phyloP scores from a whole-genome alignment of 2,113 vertebrate species.

The Bostrychus sinensis region DNA sequence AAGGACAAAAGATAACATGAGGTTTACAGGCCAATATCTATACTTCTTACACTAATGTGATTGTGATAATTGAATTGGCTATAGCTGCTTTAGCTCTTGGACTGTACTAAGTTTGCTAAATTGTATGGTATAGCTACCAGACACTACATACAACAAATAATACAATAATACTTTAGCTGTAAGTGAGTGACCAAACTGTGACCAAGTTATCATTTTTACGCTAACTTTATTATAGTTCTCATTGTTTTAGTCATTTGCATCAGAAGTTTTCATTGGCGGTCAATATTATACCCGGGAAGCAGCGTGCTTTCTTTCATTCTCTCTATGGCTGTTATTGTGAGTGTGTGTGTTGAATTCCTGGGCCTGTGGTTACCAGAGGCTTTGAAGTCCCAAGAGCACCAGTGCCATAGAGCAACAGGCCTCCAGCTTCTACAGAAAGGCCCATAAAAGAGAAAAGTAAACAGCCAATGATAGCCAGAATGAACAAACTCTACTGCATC shows the following conservation, averaged over 20 bases:
- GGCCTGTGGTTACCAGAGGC: slow-evolving; percentile 77
- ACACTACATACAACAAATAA: too few relatives aligned
- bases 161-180: too few relatives aligned
- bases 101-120: too few relatives aligned
- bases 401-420: slow-evolving; percentile 60
- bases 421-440: slow-evolving; percentile 59
- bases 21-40: neutral
- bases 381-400: slow-evolving; percentile 76
- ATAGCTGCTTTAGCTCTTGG: too few relatives aligned
- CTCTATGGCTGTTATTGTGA: neutral
- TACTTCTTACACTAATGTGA: slow-evolving; percentile 20
- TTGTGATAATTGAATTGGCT: slow-evolving; percentile 1
- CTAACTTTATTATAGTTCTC: too few relatives aligned
- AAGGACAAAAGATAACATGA: slow-evolving; percentile 32
- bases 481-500: slow-evolving; percentile 66
- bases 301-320: neutral
- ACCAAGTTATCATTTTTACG: too few relatives aligned
- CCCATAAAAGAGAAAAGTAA: slow-evolving; percentile 78
- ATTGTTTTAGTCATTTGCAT: too few relatives aligned
- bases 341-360: slow-evolving; percentile 70
- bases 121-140: too few relatives aligned
- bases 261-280: neutral
- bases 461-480: slow-evolving; percentile 69
- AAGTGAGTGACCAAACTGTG: too few relatives aligned
- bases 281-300: neutral